phyloP scores from a whole-genome alignment of 2,113 vertebrate genomes.

The Pteropus alecto region DNA sequence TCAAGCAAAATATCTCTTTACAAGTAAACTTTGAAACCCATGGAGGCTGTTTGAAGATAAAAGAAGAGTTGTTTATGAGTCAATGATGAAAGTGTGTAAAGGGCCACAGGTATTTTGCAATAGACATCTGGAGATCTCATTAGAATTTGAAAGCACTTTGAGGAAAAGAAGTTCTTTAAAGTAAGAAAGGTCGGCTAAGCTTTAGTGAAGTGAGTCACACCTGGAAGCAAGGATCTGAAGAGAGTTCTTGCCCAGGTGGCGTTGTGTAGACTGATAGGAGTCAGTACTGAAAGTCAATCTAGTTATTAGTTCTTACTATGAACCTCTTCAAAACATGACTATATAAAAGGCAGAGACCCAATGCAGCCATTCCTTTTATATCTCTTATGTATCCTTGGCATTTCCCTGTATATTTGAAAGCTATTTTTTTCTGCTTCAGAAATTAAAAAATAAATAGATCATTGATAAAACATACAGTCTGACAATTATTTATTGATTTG shows the following conservation, averaged over 20 bases:
- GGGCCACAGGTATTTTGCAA: conserved; percentile 46
- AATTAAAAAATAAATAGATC: background rate
- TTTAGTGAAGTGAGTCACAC: background rate
- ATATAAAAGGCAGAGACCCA: background rate
- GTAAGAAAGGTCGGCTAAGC: background rate
- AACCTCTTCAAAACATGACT: background rate
- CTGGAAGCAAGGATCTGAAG: background rate
- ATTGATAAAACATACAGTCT: background rate
- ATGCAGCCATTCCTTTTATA: background rate
- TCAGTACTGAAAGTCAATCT: background rate
- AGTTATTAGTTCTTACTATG: background rate
- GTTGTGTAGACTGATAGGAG: background rate
- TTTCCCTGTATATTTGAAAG: background rate
- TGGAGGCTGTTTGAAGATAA: conserved; percentile 56
- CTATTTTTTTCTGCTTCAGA: background rate
- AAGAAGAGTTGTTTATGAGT: conserved; percentile 53
- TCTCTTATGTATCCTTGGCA: background rate
- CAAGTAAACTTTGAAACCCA: conserved; percentile 15
- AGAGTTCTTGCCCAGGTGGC: background rate
- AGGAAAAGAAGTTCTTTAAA: conserved; percentile 47
- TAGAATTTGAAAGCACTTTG: conserved; percentile 55
- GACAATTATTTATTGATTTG: background rate
- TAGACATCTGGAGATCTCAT: conserved; percentile 43
- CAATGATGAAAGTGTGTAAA: conserved; percentile 31
- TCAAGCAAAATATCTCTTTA: background rate